Evolutionary conservation across 1,140 invertebrate genomes (phyloP).

Genomic region (Delia radicum): DNA sequence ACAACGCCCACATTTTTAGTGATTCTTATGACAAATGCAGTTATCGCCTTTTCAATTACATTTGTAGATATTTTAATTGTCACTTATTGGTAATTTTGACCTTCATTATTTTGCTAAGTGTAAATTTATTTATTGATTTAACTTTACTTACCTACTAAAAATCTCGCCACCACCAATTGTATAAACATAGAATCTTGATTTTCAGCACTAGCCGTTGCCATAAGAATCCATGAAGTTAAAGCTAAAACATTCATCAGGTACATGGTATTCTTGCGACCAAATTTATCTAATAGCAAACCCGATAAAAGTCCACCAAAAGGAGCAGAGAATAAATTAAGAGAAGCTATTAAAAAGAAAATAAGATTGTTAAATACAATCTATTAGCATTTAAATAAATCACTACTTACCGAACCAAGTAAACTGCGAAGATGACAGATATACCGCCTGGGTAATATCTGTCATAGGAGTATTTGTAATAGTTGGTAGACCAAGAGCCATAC

Average conservation of each 20-base stretch:
- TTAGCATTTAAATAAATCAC: not conserved
- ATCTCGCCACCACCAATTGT: constrained; percentile 44
- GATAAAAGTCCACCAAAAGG: constrained; percentile 49
- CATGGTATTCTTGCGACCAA: constrained; percentile 48
- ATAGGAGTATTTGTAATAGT: constrained; percentile 41
- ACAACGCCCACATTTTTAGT: too few species aligned
- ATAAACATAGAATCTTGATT: constrained; percentile 32
- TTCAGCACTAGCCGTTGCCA: constrained; percentile 37
- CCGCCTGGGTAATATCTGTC: constrained; percentile 31
- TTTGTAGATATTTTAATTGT: too few species aligned
- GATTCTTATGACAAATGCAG: too few species aligned
- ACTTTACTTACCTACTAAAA: constrained; percentile 40
- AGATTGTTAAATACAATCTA: not conserved
- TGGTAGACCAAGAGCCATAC: constrained; percentile 44
- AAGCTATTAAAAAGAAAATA: constrained; percentile 33
- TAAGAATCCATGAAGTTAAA: constrained; percentile 41
- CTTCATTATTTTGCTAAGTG: too few species aligned
- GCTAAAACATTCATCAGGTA: constrained; percentile 43
- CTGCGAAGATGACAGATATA: constrained; percentile 36
- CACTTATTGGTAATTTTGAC: too few species aligned
- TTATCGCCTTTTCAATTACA: too few species aligned
- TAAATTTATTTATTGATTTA: not conserved
- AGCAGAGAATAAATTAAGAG: constrained; percentile 45
- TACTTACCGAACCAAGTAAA: constrained; percentile 45
- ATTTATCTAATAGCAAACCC: constrained; percentile 41